These are phyloP conservation scores for Calephelis perditalis DNA, from an alignment of 2,888 invertebrate species.

Conservation along the genomic window DNA sequence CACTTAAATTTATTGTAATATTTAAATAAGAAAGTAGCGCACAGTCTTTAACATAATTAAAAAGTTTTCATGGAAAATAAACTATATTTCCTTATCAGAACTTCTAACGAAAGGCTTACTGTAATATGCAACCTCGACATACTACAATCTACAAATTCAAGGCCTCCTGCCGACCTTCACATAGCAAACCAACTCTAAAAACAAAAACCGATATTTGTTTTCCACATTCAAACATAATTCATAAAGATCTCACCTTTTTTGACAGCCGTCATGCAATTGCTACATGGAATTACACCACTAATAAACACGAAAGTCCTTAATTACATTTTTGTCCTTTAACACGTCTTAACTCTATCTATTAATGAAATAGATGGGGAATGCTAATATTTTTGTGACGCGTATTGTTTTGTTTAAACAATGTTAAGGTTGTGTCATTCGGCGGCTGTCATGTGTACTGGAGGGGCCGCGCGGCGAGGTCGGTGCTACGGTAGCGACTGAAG, in stretches of 20 bases:
- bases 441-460: conserved; percentile 48
- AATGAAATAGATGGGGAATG: neutral
- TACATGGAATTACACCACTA: conserved; percentile 5
- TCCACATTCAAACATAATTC: conserved; percentile 1
- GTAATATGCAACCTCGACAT: neutral
- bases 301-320: neutral
- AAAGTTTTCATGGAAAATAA: too few relatives aligned
- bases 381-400: conserved; percentile 22
- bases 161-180: conserved; percentile 7
- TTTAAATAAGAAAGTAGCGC: too few relatives aligned
- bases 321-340: conserved; percentile 5
- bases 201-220: neutral
- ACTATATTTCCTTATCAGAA: conserved; percentile 41
- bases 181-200: neutral
- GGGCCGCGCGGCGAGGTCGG: conserved; percentile 46
- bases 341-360: neutral
- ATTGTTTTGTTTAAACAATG: conserved; percentile 37
- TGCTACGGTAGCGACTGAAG: conserved; percentile 54
- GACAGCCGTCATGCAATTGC: conserved; percentile 9
- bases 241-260: conserved; percentile 11
- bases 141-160: neutral
- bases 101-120: conserved; percentile 43
- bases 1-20: too few relatives aligned
- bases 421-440: conserved; percentile 44
- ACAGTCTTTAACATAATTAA: too few relatives aligned